These are phyloP conservation scores for Palythoa grandis DNA, from an alignment of 92 coral and sea anemone species.

Conservation along the genomic window DNA sequence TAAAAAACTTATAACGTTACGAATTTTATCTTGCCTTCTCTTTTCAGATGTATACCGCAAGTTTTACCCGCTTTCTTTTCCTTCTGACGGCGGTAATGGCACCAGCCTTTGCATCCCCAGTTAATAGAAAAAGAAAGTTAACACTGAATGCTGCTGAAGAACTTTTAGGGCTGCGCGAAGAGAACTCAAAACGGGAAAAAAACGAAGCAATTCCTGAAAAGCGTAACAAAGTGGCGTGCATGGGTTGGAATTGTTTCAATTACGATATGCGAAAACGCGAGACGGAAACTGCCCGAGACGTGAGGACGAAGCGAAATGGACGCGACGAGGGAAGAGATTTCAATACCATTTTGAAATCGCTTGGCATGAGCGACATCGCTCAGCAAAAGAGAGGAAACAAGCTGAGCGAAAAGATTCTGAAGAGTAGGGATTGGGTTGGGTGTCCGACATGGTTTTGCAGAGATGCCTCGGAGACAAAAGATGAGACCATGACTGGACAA, in stretches of 20 bases:
- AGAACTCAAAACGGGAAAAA: not conserved
- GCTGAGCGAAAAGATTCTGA: not conserved
- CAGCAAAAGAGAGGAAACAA: not conserved
- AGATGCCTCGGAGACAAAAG: not conserved
- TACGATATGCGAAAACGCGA: not conserved
- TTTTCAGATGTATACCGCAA: not conserved
- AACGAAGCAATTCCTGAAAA: not conserved
- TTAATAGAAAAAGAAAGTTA: not conserved
- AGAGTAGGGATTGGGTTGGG: not conserved
- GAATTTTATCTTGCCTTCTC: not conserved
- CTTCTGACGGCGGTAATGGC: not conserved
- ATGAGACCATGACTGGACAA: not conserved
- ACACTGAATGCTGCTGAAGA: not conserved
- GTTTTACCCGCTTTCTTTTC: not conserved
- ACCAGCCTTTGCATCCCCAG: not conserved
- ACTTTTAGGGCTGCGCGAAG: not conserved
- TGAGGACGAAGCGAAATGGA: not conserved
- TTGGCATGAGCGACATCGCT: not conserved
- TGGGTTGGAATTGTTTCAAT: conserved; percentile 7
- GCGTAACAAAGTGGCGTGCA: not conserved
- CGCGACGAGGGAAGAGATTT: not conserved
- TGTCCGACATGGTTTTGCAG: conserved; percentile 32
- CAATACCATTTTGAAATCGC: conserved; percentile 5
- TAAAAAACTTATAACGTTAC: too few species aligned
- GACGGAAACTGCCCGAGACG: not conserved